These are phyloP conservation scores for Dioctria rufipes DNA, from an alignment of 2,888 invertebrate genomes.

Conservation along the genomic window DNA sequence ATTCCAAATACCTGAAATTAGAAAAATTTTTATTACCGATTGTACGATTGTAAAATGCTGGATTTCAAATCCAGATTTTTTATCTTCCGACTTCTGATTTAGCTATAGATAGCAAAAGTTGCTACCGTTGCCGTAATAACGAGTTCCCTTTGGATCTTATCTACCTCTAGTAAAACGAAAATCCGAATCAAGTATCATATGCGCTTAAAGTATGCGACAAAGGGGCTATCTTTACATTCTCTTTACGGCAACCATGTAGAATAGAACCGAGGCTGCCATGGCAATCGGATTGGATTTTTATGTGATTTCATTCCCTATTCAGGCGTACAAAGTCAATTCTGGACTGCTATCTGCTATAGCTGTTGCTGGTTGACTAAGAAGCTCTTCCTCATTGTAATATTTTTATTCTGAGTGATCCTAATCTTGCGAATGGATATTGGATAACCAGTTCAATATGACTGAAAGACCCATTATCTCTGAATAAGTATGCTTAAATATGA, in stretches of 20 bases:
- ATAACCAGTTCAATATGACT: constrained; percentile 19
- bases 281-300: constrained; percentile 44
- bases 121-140: no score
- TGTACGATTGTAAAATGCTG: no score
- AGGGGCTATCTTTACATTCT: constrained; percentile 33
- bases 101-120: no score
- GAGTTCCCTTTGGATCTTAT: no score
- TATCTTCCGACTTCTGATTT: no score
- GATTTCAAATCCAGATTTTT: no score
- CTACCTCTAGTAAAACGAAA: no score
- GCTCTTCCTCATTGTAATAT: background rate
- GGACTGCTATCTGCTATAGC: background rate
- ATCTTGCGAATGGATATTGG: constrained; percentile 45
- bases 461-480: constrained; percentile 20
- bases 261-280: constrained; percentile 10
- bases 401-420: constrained; percentile 33
- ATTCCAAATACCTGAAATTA: no score
- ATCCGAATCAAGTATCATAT: no score
- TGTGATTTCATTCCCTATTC: constrained; percentile 21
- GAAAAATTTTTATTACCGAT: no score
- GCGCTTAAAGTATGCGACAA: no score
- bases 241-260: constrained; percentile 9
- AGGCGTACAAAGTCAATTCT: constrained; percentile 36
- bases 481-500: constrained; percentile 17
- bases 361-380: background rate